A percentile compares a stretch with the other conserved stretches of the same genome.
Conservation (phyloP, 2,113 vertebrate genomes). For the Lepus europaeus region DNA sequence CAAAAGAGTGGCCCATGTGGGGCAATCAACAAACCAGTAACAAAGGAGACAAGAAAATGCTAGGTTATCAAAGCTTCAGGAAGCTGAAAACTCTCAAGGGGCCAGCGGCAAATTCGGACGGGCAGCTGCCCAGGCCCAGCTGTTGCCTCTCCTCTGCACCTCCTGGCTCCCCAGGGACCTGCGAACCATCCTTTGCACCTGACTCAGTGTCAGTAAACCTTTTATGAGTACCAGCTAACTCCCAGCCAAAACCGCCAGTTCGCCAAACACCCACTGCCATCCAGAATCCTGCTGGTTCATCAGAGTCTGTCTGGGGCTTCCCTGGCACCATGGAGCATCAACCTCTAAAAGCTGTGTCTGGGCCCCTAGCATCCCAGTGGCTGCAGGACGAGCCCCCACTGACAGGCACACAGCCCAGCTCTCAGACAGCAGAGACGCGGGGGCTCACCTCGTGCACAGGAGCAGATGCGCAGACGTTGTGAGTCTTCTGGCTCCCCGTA, state of each 20-base stretch:
- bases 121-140: neutral
- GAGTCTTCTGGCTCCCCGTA: conserved; percentile 93
- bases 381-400: rapidly evolving
- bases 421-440: neutral
- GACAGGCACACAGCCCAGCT: rapidly evolving
- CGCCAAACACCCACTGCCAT: neutral
- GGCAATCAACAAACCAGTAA: neutral
- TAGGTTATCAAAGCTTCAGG: neutral
- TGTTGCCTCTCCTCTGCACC: neutral
- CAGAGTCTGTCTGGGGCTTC: neutral
- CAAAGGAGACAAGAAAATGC: neutral
- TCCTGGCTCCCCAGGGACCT: neutral
- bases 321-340: neutral
- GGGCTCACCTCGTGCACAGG: conserved; percentile 91
- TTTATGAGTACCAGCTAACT: neutral
- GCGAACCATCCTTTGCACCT: neutral
- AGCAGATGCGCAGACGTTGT: conserved; percentile 95
- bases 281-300: neutral
- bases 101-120: rapidly evolving
- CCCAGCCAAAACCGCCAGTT: neutral
- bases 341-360: neutral
- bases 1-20: neutral
- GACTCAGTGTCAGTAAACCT: neutral
- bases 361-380: neutral
- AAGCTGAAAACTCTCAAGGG: neutral